Percentiles rank a stretch among this genome's conserved stretches.
phyloP scores from a whole-genome alignment of 2,113 vertebrate species.

The Polyodon spathula region DNA sequence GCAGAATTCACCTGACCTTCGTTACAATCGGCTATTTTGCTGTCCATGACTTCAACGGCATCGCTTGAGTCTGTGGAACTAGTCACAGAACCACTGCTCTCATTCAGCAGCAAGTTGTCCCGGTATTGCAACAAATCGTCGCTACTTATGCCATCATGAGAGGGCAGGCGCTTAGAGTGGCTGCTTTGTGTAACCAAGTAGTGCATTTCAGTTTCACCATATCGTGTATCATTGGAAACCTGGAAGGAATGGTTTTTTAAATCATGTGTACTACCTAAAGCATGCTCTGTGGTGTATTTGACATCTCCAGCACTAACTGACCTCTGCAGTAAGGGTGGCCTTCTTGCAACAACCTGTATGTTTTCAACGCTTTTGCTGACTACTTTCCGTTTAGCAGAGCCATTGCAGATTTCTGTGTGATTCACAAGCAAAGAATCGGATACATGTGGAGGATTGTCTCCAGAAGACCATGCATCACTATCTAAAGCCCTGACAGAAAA shows the following conservation, averaged over 20 bases:
- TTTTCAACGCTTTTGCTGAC: slow-evolving; percentile 45
- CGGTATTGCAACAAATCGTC: slow-evolving; percentile 28
- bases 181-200: background rate
- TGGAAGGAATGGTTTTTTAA: background rate
- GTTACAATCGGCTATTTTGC: slow-evolving; percentile 16
- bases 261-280: background rate
- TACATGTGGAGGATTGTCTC: slow-evolving; percentile 47
- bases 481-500: slow-evolving; percentile 45
- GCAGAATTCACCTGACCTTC: slow-evolving; percentile 20
- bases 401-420: slow-evolving; percentile 20
- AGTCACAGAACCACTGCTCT: slow-evolving; percentile 37
- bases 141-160: slow-evolving; percentile 23
- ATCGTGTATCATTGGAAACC: background rate
- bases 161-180: background rate
- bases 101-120: slow-evolving; percentile 24
- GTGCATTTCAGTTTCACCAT: background rate
- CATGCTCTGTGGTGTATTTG: slow-evolving; percentile 26
- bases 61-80: slow-evolving; percentile 49
- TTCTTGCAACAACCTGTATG: slow-evolving; percentile 17
- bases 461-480: slow-evolving; percentile 58
- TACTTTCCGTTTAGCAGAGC: slow-evolving; percentile 12
- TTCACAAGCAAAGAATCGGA: slow-evolving; percentile 46
- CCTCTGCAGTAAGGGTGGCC: slow-evolving; percentile 29
- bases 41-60: slow-evolving; percentile 19
- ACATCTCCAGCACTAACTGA: slow-evolving; percentile 50